These are phyloP conservation scores for Coreoperca whiteheadi DNA, from an alignment of 2,113 vertebrate genomes.

Conservation along the genomic window DNA sequence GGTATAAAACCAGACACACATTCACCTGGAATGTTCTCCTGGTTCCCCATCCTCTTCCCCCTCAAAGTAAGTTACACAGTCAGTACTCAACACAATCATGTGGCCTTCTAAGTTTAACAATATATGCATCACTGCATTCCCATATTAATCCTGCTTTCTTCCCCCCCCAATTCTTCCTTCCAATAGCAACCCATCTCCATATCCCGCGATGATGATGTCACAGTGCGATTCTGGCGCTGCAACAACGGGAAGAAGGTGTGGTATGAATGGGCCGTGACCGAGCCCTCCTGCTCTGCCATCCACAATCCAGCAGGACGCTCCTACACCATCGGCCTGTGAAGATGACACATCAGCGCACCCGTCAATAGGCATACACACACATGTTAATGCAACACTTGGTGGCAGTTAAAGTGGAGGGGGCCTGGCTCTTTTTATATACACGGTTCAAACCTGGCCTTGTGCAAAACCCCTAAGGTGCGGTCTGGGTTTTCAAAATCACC, in stretches of 20 bases:
- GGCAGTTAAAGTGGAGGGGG: neutral
- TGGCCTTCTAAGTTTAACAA: neutral
- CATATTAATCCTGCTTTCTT: neutral
- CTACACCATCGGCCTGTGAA: constrained; percentile 93
- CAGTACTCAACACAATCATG: accelerated
- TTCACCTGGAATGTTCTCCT: constrained; percentile 97
- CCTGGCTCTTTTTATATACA: constrained; percentile 25
- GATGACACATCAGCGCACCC: neutral
- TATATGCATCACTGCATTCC: neutral
- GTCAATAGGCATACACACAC: neutral
- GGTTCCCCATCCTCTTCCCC: constrained; percentile 96
- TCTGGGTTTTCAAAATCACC: constrained; percentile 16
- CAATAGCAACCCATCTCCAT: constrained; percentile 90
- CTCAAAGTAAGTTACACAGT: constrained; percentile 87
- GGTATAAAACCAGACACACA: constrained; percentile 94
- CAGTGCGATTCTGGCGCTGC: constrained; percentile 93
- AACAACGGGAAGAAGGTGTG: constrained; percentile 95
- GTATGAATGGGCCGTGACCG: constrained; percentile 96
- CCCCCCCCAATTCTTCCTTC: neutral
- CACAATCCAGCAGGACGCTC: constrained; percentile 95
- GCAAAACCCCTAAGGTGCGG: neutral
- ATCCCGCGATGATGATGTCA: constrained; percentile 85
- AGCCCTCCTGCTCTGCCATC: constrained; percentile 91
- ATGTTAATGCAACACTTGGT: constrained; percentile 16
- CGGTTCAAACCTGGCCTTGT: constrained; percentile 30